Evolutionary conservation across 2,888 invertebrate species (phyloP).

Genomic region (Rotaria sp.): DNA sequence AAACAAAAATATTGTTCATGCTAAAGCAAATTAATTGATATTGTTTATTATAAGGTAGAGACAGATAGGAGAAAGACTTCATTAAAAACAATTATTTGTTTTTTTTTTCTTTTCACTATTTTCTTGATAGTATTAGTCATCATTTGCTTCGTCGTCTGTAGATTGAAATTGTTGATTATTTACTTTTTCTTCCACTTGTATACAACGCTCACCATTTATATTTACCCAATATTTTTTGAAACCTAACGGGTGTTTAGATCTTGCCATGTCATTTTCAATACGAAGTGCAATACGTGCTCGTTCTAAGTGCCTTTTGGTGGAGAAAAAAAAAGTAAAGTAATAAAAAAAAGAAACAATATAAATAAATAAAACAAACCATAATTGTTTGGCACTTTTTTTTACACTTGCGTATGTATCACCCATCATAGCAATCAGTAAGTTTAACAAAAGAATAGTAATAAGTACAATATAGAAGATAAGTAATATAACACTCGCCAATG

Average conservation of each 20-base stretch:
- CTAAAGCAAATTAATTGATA: too few species aligned
- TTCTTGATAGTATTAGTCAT: too few species aligned
- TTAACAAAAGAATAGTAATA: slow-evolving; percentile 84
- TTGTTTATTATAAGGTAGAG: too few species aligned
- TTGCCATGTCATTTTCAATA: neutral
- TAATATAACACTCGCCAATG: neutral
- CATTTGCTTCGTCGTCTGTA: too few species aligned
- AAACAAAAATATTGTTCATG: too few species aligned
- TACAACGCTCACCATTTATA: neutral
- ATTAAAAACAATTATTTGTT: too few species aligned
- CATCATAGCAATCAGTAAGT: slow-evolving; percentile 99
- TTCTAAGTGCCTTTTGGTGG: neutral
- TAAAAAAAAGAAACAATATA: neutral
- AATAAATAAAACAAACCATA: too few species aligned
- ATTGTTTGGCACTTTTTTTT: slow-evolving; percentile 62
- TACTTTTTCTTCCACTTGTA: too few species aligned
- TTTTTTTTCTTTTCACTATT: too few species aligned
- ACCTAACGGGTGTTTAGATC: neutral
- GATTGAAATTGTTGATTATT: too few species aligned
- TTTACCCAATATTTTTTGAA: neutral
- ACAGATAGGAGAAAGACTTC: too few species aligned
- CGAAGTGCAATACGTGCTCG: neutral
- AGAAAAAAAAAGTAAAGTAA: too few species aligned
- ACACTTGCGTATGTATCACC: slow-evolving; percentile 97
- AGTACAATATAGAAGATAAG: slow-evolving; percentile 87